phyloP scores from a whole-genome alignment of 2,113 vertebrate genomes.

The Forbesichthys papilliferus region DNA sequence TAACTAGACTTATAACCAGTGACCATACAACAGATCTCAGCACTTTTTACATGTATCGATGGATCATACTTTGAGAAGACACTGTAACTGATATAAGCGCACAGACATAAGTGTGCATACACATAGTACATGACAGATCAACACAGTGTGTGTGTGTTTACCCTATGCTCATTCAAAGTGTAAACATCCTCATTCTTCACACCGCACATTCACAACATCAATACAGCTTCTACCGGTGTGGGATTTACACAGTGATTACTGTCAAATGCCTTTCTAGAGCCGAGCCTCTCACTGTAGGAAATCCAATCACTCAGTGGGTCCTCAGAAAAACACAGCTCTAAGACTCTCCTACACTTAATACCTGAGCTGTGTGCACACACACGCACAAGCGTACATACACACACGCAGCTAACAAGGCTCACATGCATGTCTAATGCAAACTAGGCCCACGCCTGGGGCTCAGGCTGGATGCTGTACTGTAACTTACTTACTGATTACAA shows the following conservation, averaged over 20 bases:
- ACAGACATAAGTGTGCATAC: too few species aligned
- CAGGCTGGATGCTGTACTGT: slow-evolving; percentile 34
- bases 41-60: not conserved
- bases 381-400: not conserved
- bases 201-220: slow-evolving; percentile 54
- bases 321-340: slow-evolving; percentile 26
- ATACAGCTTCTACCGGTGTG: slow-evolving; percentile 53
- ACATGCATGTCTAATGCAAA: slow-evolving; percentile 57
- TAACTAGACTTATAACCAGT: not conserved
- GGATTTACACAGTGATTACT: slow-evolving; percentile 63
- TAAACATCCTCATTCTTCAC: slow-evolving; percentile 59
- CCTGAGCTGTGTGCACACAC: slow-evolving; percentile 19
- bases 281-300: slow-evolving; percentile 60
- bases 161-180: slow-evolving; percentile 26
- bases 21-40: not conserved
- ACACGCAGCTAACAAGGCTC: slow-evolving; percentile 34
- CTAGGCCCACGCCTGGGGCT: slow-evolving; percentile 42
- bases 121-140: too few species aligned
- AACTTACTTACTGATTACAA: slow-evolving; percentile 40
- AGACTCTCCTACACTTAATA: slow-evolving; percentile 32
- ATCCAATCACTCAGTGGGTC: slow-evolving; percentile 58
- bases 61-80: too few species aligned
- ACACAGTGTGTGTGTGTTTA: slow-evolving; percentile 4
- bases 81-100: not conserved
- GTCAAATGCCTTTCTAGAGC: slow-evolving; percentile 45